phyloP scores from a whole-genome alignment of 2,888 invertebrate species.

The Gasteruption jaculator region DNA sequence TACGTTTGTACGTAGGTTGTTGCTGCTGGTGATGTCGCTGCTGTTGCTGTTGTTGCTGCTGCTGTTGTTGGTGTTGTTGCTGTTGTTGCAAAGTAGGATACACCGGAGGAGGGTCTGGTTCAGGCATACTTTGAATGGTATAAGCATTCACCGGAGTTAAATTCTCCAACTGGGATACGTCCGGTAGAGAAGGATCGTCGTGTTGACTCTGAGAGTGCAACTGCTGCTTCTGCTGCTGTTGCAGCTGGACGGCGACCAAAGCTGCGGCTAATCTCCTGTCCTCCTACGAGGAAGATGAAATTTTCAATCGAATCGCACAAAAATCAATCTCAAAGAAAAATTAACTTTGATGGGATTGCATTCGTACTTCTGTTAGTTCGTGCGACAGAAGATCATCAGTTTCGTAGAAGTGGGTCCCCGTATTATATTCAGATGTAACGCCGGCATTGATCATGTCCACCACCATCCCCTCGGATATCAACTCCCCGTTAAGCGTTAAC shows the following conservation, averaged over 20 bases:
- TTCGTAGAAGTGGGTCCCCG: conserved; percentile 45
- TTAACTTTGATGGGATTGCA: neutral
- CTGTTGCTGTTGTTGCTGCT: too few relatives aligned
- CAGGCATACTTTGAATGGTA: conserved; percentile 42
- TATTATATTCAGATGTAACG: conserved; percentile 40
- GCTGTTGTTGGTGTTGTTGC: too few relatives aligned
- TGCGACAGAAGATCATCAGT: conserved; percentile 44
- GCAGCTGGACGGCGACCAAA: conserved; percentile 60
- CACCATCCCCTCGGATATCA: conserved; percentile 48
- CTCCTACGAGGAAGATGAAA: conserved; percentile 46
- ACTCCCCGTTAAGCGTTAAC: conserved; percentile 44
- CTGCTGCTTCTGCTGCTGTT: conserved; percentile 59
- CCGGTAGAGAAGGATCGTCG: conserved; percentile 38
- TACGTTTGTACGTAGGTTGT: conserved; percentile 41
- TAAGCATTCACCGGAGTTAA: conserved; percentile 43
- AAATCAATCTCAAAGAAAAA: neutral
- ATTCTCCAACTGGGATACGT: conserved; percentile 41
- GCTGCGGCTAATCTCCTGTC: conserved; percentile 61
- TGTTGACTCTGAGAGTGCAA: conserved; percentile 39
- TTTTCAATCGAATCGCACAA: neutral
- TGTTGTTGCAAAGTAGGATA: conserved; percentile 40
- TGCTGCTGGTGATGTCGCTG: too few relatives aligned
- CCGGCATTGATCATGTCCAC: conserved; percentile 49
- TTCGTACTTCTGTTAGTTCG: conserved; percentile 47
- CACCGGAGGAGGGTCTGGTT: conserved; percentile 36